Evolutionary conservation across 1,140 invertebrate genomes (phyloP), one percentile per base, ranked within the genome.

Genomic region (Caenorhabditis latens): DNA sequence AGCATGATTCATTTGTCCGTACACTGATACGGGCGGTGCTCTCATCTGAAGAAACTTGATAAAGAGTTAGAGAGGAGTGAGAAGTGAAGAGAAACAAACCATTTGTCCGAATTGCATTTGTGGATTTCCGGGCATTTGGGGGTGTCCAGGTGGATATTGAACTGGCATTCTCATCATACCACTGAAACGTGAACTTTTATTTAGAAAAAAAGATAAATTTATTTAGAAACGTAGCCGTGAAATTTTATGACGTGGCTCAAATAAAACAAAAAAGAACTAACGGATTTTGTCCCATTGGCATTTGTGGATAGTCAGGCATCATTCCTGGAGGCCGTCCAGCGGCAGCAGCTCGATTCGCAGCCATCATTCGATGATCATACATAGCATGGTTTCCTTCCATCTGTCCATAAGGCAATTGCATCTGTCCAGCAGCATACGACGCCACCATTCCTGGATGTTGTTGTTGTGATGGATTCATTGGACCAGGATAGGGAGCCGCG

Each of bases 231-330:
- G 11, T 4, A 8, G 11, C 5, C 9, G 16, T 53, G 5, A 16
- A 9, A 53, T 53, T 32, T 32, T 32, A 1, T 32, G 32, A 32
- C 32, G 32, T 32, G 32, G 32, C 32, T 32, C 2, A 0, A 32
- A 32, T 32, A 32, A 32, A 32, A 32, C 2, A 50, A 16, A 14
- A 1, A 24, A 24, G 14, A 79, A 79, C 71, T 50, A 19, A 79
- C 71, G 71, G 71, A 50, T 42, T 50, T n/a, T 79, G 71, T 79
- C 71, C 71, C 71, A 79, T 79, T 24, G 71, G 71, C 71, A 79
- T 79, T 79, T 79, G 71, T 19, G 71, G 43, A 42, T 79, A 79
- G 50, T 79, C 71, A 13, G 71, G 71, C 43, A 79, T 79, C 71
- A 79, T 79, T 13, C 71, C 71, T 63, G 24, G 61, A 50, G 71